These are phyloP conservation scores for Caranx ignobilis DNA, from an alignment of 2,113 vertebrate genomes.

Conservation along the genomic window DNA sequence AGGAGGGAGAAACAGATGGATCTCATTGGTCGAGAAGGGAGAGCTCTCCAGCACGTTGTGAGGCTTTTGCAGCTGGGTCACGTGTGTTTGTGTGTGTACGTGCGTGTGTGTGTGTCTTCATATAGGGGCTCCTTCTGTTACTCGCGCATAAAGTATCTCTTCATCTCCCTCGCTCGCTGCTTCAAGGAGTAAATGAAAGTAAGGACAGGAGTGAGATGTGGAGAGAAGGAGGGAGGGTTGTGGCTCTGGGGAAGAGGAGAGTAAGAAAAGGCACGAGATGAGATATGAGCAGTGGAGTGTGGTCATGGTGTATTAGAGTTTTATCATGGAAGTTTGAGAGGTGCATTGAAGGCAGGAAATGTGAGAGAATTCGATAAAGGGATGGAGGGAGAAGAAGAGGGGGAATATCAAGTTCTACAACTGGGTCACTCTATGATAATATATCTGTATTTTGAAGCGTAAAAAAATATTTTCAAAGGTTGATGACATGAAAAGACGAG, in stretches of 20 bases:
- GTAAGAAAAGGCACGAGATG: slow-evolving; percentile 42
- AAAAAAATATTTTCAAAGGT: not conserved
- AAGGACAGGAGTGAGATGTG: not conserved
- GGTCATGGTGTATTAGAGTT: slow-evolving; percentile 35
- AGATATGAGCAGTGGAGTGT: slow-evolving; percentile 42
- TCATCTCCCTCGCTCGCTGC: slow-evolving; percentile 39
- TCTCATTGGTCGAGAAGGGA: slow-evolving; percentile 58
- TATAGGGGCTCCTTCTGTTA: slow-evolving; percentile 9
- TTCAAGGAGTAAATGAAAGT: slow-evolving; percentile 43
- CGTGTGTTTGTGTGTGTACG: slow-evolving; percentile 11
- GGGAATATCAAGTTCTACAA: not conserved
- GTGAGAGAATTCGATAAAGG: slow-evolving; percentile 4
- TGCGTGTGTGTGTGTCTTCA: not conserved
- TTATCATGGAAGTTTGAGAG: slow-evolving; percentile 29
- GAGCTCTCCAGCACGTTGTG: slow-evolving; percentile 1
- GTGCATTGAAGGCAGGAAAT: slow-evolving; percentile 2
- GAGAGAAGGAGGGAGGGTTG: not conserved
- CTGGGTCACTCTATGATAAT: not conserved
- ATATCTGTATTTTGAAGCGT: not conserved
- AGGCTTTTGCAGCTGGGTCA: slow-evolving; percentile 19
- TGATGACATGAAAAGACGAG: not conserved
- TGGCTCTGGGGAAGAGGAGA: slow-evolving; percentile 41
- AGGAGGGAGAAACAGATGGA: not conserved
- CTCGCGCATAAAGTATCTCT: slow-evolving; percentile 44
- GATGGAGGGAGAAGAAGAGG: not conserved